A percentile compares a stretch with the other conserved stretches of the same genome.
Conservation (phyloP, 2,113 vertebrate species). For the Eublepharis macularius region DNA sequence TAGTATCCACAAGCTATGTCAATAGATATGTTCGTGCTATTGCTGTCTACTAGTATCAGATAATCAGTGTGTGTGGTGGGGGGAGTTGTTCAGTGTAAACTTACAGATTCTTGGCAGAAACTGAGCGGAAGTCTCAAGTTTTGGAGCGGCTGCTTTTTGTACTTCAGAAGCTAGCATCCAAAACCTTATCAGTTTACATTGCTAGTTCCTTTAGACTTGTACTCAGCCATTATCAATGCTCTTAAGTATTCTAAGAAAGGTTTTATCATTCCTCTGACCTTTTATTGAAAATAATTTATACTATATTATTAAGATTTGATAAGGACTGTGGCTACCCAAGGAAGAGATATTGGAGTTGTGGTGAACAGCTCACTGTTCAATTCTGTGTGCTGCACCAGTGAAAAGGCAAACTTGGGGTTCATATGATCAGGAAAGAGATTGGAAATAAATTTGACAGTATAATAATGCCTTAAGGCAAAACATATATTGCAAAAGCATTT, state of each 20-base stretch:
- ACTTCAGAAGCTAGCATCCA: background rate
- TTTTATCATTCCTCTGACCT: background rate
- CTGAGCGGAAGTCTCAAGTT: background rate
- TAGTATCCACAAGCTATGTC: background rate
- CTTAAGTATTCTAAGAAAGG: background rate
- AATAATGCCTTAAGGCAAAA: no score
- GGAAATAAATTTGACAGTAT: no score
- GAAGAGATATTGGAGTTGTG: no score
- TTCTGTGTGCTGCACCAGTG: no score
- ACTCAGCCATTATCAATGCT: background rate
- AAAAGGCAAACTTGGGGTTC: no score
- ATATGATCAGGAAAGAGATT: no score
- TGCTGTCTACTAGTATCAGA: background rate
- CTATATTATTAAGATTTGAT: background rate
- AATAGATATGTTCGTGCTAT: background rate
- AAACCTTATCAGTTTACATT: conserved; percentile 9
- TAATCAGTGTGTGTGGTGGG: background rate
- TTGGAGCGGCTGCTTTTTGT: conserved; percentile 14
- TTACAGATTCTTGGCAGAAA: background rate
- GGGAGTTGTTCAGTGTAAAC: background rate
- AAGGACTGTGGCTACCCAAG: background rate
- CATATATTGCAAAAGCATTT: no score
- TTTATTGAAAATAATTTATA: rapidly evolving
- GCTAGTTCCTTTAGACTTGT: background rate
- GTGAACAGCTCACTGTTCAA: no score